Evolutionary conservation across 2,888 invertebrate genomes (phyloP), one percentile per base, ranked within the genome.

Genomic region (Troides helena): DNA sequence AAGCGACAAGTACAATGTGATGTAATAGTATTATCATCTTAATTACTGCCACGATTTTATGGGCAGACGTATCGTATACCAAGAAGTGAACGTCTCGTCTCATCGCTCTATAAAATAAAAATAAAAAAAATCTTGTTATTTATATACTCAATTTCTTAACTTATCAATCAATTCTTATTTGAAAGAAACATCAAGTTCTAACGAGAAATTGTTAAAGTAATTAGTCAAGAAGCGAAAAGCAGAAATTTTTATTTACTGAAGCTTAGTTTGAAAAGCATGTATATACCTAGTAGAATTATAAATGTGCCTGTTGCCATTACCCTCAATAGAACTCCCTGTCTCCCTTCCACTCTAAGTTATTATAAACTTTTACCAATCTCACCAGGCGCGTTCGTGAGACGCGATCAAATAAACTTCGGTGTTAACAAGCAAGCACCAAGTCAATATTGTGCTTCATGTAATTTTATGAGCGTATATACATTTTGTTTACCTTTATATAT

Each of bases 321-420:
- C 73, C 72, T 63, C 69, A 63, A 69, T 71, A 71, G 65, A 58
- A 46, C 60, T 59, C 60, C 58, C 56, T 50, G 23, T 60, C 43
- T 25, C 67, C 64, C 62, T 59, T 50, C 62, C 63, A 70, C 70
- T 67, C 70, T 59, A 72, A 77, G 72, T 74, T 67, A 73, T 74
- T 64, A 61, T 61, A 71, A 77, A 77, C 72, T 77, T 76, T 74
- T 74, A 75, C 73, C 73, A 66, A 75, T 77, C 74, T 73, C 70
- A 67, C 53, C 56, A 67, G 43, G 61, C 65, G 67, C 62, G 72
- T 72, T 74, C 71, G 57, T 63, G 70, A 72, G 76, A 74, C 75
- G 68, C 65, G 72, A 70, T 75, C 78, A 74, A 68, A 73, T 71
- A 74, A 78, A 78, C 74, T 79, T 77, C 39, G 72, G 67, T 65